Percentiles rank a stretch among this genome's conserved stretches.
Conservation (phyloP, 2,797 vertebrate genomes). For the Enteromius thamalakanensis region DNA sequence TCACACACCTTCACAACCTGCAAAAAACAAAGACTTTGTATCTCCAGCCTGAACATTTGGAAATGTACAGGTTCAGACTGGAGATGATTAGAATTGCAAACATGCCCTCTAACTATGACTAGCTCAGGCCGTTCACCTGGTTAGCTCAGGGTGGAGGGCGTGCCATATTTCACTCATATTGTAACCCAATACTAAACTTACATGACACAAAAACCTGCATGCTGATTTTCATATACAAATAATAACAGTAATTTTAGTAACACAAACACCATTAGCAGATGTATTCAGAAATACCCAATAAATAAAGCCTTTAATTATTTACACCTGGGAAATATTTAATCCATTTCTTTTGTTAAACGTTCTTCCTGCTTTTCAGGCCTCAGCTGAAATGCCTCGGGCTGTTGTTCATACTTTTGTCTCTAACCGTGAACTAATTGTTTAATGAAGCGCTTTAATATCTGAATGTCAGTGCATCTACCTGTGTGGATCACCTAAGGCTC, state of each 20-base stretch:
- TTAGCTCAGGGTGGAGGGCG: neutral
- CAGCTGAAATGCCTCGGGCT: neutral
- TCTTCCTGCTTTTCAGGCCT: neutral
- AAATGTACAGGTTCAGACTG: neutral
- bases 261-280: neutral
- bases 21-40: neutral
- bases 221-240: conserved; percentile 22
- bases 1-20: neutral
- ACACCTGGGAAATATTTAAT: neutral
- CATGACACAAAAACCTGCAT: neutral
- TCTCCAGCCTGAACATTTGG: neutral
- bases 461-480: conserved; percentile 48
- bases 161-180: neutral
- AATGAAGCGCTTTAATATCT: conserved; percentile 40
- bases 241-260: neutral
- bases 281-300: neutral
- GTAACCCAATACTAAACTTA: neutral
- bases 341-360: neutral
- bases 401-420: conserved; percentile 26
- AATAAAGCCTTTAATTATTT: neutral
- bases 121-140: neutral
- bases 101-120: neutral
- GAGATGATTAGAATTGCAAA: conserved; percentile 3
- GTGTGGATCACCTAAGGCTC: conserved; percentile 39
- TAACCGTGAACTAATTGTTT: conserved; percentile 26